phyloP scores from a whole-genome alignment of 2,888 invertebrate species.

The Ypsolopha scabrella region DNA sequence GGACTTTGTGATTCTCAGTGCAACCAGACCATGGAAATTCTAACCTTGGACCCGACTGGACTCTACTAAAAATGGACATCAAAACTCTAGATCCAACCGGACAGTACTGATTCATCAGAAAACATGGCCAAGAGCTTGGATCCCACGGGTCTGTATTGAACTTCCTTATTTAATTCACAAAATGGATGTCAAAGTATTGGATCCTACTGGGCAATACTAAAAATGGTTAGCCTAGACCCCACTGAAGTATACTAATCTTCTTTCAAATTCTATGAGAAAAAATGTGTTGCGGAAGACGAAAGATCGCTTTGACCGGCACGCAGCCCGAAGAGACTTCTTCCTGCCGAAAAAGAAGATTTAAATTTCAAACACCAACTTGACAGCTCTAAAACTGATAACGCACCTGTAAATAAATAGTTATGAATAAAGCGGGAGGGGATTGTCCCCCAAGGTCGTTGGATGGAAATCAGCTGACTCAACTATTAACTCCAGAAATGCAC shows the following conservation, averaged over 20 bases:
- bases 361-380: slow-evolving; percentile 17
- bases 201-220: slow-evolving; percentile 53
- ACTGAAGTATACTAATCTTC: slow-evolving; percentile 7
- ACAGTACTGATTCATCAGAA: slow-evolving; percentile 25
- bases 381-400: slow-evolving; percentile 31
- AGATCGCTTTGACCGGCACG: slow-evolving; percentile 46
- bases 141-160: slow-evolving; percentile 21
- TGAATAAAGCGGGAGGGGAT: slow-evolving; percentile 39
- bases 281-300: slow-evolving; percentile 63
- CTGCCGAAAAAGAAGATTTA: slow-evolving; percentile 58
- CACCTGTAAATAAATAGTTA: slow-evolving; percentile 43
- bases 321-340: slow-evolving; percentile 59
- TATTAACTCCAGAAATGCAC: slow-evolving; percentile 48
- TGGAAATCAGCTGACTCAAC: slow-evolving; percentile 59
- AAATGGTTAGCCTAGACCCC: slow-evolving; percentile 5
- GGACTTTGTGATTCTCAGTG: slow-evolving; percentile 10
- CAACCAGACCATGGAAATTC: slow-evolving; percentile 45
- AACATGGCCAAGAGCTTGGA: slow-evolving; percentile 26
- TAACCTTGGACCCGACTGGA: slow-evolving; percentile 59
- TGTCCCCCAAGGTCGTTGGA: slow-evolving; percentile 53
- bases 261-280: slow-evolving; percentile 21
- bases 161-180: slow-evolving; percentile 9
- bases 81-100: slow-evolving; percentile 57
- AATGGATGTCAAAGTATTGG: slow-evolving; percentile 42
- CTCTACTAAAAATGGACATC: slow-evolving; percentile 36